phyloP scores from a whole-genome alignment of 2,888 invertebrate species.

The Meghimatium bilineatum region DNA sequence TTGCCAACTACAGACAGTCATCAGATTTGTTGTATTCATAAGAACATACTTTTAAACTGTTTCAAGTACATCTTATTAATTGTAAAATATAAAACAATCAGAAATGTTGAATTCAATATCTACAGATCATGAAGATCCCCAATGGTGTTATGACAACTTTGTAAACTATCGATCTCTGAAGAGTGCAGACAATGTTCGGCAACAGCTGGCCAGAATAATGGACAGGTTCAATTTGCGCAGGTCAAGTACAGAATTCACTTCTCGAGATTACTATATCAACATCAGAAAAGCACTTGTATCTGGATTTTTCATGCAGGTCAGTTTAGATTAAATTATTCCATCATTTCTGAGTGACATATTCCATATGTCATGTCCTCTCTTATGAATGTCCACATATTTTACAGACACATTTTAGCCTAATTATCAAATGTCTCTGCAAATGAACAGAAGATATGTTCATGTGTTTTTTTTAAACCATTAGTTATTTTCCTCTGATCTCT shows the following conservation, averaged over 20 bases:
- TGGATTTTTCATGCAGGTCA: constrained; percentile 99
- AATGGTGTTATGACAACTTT: constrained; percentile 99
- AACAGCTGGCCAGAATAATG: constrained; percentile 98
- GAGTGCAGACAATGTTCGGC: constrained; percentile 98
- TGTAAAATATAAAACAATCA: not conserved
- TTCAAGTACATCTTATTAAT: not conserved
- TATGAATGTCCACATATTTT: too few species aligned
- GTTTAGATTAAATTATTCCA: too few species aligned
- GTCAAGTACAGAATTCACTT: constrained; percentile 98
- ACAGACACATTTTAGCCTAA: too few species aligned
- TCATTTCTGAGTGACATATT: too few species aligned
- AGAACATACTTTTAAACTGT: not conserved
- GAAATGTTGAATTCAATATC: not conserved
- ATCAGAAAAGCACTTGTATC: constrained; percentile 98
- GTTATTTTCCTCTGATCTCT: too few species aligned
- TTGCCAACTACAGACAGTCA: too few species aligned
- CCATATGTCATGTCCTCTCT: too few species aligned
- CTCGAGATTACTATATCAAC: constrained; percentile 98
- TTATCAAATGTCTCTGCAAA: too few species aligned
- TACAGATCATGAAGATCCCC: constrained; percentile 97
- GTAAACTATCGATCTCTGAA: constrained; percentile 98
- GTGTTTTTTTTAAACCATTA: too few species aligned
- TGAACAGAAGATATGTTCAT: too few species aligned
- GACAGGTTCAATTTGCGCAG: constrained; percentile 95
- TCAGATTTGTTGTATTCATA: not conserved